Percentiles rank a stretch among this genome's conserved stretches.
Evolutionary conservation across 2,888 invertebrate species (phyloP).

Genomic region (Rotaria socialis): DNA sequence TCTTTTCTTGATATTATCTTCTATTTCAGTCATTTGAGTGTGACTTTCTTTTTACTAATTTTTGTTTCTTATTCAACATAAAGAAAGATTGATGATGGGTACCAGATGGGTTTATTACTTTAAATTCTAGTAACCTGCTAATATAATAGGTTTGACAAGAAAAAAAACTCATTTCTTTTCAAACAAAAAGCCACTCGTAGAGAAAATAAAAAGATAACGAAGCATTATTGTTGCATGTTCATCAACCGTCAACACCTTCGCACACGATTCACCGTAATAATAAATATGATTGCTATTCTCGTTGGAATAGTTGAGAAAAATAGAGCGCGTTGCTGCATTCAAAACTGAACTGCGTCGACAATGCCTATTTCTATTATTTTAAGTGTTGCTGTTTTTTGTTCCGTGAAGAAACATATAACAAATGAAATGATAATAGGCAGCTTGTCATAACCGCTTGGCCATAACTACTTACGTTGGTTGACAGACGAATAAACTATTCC

Average conservation of each 20-base stretch:
- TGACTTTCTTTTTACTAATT: neutral
- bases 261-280: neutral
- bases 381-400: neutral
- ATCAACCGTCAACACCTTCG: neutral
- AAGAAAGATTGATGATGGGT: neutral
- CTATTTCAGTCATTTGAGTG: neutral
- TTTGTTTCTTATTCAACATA: neutral
- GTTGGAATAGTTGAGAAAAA: neutral
- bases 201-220: neutral
- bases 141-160: neutral
- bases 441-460: neutral
- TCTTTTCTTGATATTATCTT: neutral
- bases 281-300: neutral
- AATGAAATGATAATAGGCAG: neutral
- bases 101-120: too few relatives aligned
- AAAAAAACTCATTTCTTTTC: too few relatives aligned
- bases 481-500: neutral
- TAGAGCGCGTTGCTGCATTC: neutral
- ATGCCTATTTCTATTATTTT: neutral
- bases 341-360: neutral
- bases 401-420: neutral
- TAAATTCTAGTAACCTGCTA: neutral
- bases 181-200: too few relatives aligned
- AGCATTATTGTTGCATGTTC: neutral
- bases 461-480: neutral